Conservation (phyloP, 2,113 vertebrate species). For the Forbesichthys papilliferus region DNA sequence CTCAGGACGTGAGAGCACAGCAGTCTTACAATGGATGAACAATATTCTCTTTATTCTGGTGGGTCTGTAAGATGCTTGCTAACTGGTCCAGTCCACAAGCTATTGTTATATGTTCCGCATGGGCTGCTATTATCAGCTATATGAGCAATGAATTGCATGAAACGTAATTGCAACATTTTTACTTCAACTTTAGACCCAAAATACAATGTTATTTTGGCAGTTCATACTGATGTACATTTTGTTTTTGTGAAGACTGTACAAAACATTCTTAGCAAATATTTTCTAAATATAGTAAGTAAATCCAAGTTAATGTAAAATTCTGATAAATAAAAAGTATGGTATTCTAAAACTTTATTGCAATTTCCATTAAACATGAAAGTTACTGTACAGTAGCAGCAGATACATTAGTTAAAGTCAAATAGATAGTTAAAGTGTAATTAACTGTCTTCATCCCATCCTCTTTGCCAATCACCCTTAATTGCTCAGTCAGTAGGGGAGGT, state of each 20-base stretch:
- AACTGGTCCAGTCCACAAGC: neutral
- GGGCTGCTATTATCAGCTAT: conserved; percentile 4
- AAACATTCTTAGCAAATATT: too few species aligned
- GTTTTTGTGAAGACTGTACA: too few species aligned
- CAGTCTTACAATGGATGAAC: neutral
- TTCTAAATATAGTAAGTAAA: too few species aligned
- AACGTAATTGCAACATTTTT: too few species aligned
- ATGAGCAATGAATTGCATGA: too few species aligned
- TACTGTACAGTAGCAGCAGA: conserved; percentile 24
- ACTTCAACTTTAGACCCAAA: too few species aligned
- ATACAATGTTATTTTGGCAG: too few species aligned
- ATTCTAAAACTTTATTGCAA: neutral
- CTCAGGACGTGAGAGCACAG: neutral
- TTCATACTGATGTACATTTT: too few species aligned
- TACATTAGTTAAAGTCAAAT: neutral
- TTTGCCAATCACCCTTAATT: neutral
- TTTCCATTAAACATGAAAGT: conserved; percentile 34
- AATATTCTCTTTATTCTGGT: neutral
- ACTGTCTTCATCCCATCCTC: conserved; percentile 4
- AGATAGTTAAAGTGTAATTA: conserved; percentile 26
- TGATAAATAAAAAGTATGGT: neutral
- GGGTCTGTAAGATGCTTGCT: too few species aligned
- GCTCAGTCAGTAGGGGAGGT: conserved; percentile 17
- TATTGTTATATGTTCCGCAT: neutral
- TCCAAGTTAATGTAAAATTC: too few species aligned